phyloP scores from a whole-genome alignment of 2,888 invertebrate genomes.

The Macaria liturata region DNA sequence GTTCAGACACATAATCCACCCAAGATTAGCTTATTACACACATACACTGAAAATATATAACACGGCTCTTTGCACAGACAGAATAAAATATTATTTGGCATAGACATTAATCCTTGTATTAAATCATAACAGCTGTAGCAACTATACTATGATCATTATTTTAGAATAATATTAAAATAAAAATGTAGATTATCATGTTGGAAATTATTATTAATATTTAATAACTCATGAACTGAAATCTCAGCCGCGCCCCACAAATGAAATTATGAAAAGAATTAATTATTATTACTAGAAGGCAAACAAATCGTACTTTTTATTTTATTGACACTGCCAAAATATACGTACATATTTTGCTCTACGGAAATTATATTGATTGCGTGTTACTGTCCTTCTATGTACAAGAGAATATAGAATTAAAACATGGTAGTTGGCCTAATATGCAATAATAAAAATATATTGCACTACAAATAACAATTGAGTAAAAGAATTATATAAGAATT shows the following conservation, averaged over 20 bases:
- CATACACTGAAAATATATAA: too few species aligned
- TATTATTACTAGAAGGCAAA: not conserved
- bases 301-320: slow-evolving; percentile 1
- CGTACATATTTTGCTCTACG: too few species aligned
- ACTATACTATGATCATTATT: slow-evolving; percentile 25
- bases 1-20: too few species aligned
- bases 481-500: slow-evolving; percentile 6
- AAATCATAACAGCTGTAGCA: not conserved
- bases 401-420: too few species aligned
- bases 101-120: not conserved
- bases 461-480: slow-evolving; percentile 1
- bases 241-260: slow-evolving; percentile 13
- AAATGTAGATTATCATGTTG: slow-evolving; percentile 17
- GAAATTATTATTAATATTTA: slow-evolving; percentile 24
- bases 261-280: slow-evolving; percentile 4
- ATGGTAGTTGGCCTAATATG: too few species aligned
- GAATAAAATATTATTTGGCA: too few species aligned
- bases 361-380: too few species aligned
- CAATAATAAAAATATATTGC: too few species aligned
- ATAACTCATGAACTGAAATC: slow-evolving; percentile 32
- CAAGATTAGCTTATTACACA: too few species aligned
- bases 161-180: slow-evolving; percentile 20
- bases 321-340: too few species aligned
- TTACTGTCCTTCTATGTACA: too few species aligned
- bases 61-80: too few species aligned